These are phyloP conservation scores for Pygocentrus nattereri DNA, from an alignment of 2,797 vertebrate species.

Conservation along the genomic window DNA sequence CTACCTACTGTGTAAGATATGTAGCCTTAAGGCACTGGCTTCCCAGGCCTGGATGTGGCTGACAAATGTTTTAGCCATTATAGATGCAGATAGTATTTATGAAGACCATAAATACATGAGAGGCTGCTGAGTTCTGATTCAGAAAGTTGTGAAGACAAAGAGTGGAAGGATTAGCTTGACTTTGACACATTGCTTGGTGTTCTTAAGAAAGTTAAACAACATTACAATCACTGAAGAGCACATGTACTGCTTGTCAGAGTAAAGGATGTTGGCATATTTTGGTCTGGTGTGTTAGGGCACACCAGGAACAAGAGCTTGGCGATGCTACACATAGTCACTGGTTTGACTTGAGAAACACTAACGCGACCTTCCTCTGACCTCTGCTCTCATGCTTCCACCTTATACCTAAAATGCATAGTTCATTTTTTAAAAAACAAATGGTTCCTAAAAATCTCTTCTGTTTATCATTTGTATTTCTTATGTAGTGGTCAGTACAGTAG, in stretches of 20 bases:
- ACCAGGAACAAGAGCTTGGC: not conserved
- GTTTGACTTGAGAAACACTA: no score
- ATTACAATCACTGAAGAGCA: not conserved
- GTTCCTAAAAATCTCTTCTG: not conserved
- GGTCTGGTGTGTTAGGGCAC: not conserved
- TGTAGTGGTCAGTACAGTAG: no score
- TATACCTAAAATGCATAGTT: not conserved
- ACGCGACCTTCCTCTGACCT: no score
- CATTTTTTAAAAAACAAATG: no score
- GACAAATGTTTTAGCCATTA: not conserved
- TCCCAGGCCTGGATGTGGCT: not conserved
- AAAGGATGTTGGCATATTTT: not conserved
- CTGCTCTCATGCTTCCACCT: no score
- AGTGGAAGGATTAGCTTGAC: not conserved
- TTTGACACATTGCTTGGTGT: not conserved
- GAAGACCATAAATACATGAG: no score
- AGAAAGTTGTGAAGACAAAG: not conserved
- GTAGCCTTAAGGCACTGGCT: constrained; percentile 61
- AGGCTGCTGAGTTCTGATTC: no score
- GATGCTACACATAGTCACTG: not conserved
- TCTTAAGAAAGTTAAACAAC: not conserved
- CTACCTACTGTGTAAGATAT: constrained; percentile 62
- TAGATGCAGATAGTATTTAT: not conserved
- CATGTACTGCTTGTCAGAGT: not conserved
- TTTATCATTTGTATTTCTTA: not conserved